Evolutionary conservation across 2,113 vertebrate species (phyloP).

Genomic region (Haemorhous mexicanus): DNA sequence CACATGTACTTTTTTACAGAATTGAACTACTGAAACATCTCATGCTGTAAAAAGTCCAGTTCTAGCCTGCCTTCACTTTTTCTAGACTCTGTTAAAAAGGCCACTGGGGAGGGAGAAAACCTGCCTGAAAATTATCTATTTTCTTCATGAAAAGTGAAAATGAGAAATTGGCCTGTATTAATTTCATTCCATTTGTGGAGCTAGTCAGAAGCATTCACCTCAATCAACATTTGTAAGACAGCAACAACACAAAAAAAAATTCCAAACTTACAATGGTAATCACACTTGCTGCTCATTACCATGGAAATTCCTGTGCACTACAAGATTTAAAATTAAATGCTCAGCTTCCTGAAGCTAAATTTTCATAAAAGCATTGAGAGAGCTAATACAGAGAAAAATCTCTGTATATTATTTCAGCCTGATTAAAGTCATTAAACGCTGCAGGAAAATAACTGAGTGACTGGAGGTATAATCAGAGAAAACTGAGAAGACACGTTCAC

Average conservation of each 20-base stretch:
- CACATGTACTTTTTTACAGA: background rate
- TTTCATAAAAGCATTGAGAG: background rate
- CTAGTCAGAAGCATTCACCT: background rate
- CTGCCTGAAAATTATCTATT: background rate
- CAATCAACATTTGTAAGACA: background rate
- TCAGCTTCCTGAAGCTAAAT: background rate
- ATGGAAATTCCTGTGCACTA: background rate
- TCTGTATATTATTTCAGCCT: background rate
- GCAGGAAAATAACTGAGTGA: background rate
- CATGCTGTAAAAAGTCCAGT: background rate
- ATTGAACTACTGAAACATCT: background rate
- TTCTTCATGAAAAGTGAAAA: background rate
- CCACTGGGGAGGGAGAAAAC: rapidly evolving
- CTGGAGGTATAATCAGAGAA: background rate
- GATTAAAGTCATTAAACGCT: background rate
- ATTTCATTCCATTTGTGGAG: background rate
- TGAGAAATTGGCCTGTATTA: background rate
- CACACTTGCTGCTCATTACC: background rate
- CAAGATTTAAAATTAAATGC: background rate
- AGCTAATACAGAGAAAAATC: background rate
- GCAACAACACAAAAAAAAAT: background rate
- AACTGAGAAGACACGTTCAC: background rate
- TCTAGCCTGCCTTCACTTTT: background rate
- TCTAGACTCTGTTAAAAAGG: background rate
- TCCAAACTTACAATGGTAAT: background rate